Evolutionary conservation across 2,888 invertebrate species (phyloP).

Genomic region (Drepanosiphum platanoidis): DNA sequence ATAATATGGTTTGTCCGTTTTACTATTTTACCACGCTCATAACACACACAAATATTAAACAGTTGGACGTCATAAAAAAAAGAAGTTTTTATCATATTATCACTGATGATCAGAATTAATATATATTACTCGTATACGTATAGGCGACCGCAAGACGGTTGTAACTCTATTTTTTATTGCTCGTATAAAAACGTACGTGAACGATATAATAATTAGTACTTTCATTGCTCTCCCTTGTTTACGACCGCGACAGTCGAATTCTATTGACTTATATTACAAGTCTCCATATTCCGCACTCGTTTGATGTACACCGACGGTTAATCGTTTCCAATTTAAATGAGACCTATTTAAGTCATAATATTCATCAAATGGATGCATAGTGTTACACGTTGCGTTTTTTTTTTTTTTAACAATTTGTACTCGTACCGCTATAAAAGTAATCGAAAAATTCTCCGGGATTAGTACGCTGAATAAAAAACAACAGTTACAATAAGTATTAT

Average conservation of each 20-base stretch:
- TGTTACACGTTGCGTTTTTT: slow-evolving; percentile 4
- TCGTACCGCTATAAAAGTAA: neutral
- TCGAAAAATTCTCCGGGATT: neutral
- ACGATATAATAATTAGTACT: slow-evolving; percentile 43
- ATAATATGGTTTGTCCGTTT: neutral
- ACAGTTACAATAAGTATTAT: neutral
- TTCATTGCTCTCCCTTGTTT: slow-evolving; percentile 28
- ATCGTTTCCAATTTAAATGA: slow-evolving; percentile 48
- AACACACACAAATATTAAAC: neutral
- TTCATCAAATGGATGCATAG: slow-evolving; percentile 29
- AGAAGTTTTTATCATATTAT: neutral
- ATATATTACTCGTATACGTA: no score
- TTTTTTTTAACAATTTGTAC: slow-evolving; percentile 25
- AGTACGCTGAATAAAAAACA: neutral
- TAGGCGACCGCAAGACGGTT: neutral
- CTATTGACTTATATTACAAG: slow-evolving; percentile 34
- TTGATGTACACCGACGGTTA: slow-evolving; percentile 43
- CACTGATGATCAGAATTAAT: slow-evolving; percentile 24
- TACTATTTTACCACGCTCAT: neutral
- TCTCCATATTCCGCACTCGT: neutral
- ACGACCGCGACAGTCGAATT: slow-evolving; percentile 32
- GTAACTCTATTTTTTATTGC: slow-evolving; percentile 39
- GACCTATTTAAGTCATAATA: slow-evolving; percentile 42
- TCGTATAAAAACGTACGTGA: slow-evolving; percentile 33
- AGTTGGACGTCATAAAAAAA: neutral